These are phyloP conservation scores for Hemiprocne comata DNA, from an alignment of 2,113 vertebrate genomes.

Conservation along the genomic window DNA sequence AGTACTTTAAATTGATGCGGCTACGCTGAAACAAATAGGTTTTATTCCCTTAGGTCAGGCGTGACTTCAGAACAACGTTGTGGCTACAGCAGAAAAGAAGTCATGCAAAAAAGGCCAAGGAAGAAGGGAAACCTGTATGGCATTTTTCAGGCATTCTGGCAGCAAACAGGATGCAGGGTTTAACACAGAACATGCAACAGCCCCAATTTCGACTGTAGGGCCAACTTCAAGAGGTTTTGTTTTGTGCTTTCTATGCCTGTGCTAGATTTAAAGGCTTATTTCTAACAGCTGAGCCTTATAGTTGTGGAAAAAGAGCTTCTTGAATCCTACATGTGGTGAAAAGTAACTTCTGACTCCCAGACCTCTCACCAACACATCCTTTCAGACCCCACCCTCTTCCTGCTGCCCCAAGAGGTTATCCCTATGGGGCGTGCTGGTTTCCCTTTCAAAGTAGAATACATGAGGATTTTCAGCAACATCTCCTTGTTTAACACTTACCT, in stretches of 20 bases:
- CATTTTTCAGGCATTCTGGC: neutral
- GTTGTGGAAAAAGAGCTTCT: neutral
- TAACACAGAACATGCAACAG: neutral
- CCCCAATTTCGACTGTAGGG: neutral
- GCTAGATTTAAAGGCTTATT: neutral
- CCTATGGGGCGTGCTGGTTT: neutral
- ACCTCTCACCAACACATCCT: neutral
- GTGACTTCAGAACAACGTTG: neutral
- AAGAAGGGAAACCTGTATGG: neutral
- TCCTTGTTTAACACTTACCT: conserved; percentile 76
- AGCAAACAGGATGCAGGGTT: neutral
- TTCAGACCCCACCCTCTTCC: neutral
- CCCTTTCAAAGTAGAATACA: neutral
- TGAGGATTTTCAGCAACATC: neutral
- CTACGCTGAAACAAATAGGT: conserved; percentile 23
- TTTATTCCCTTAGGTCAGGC: conserved; percentile 24
- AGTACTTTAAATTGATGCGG: conserved; percentile 7
- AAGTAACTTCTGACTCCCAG: neutral
- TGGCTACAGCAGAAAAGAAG: neutral
- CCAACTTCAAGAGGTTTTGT: neutral
- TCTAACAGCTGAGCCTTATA: neutral
- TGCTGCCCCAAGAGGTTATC: neutral
- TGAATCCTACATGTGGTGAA: neutral
- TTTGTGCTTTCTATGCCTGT: neutral
- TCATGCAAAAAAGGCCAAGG: neutral